Base-by-base conservation (phyloP, 2,888 invertebrate genomes). In the Bugulina stolonifera region DNA sequence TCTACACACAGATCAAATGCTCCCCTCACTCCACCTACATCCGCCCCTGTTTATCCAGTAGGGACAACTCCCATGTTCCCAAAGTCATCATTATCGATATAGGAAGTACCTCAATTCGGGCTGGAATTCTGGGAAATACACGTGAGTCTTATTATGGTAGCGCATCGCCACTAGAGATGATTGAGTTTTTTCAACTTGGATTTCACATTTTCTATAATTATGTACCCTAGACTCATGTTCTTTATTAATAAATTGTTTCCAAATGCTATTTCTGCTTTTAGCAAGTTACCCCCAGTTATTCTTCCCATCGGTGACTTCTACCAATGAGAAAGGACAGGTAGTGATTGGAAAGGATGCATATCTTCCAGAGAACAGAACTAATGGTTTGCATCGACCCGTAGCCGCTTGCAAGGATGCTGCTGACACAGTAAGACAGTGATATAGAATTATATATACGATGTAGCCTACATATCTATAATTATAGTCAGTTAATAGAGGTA, bases 281-380 rank as follows among this genome's bases (percentile, higher is more conserved):
- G 86, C 87, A 0, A 84, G 87, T n/a, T 80, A 88, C 71, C 88
- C 88, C 10, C 84, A 87, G 73, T 75, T 87, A 71, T 88, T 88
- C 81, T 87, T 88, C 80, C 88, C 88, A 1, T 85, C 86, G 71
- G 84, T 87, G 52, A 85, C 85, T 75, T 86, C 86, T 23, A 82
- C 82, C 52, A 81, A 85, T 75, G 81, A 80, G 52, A 82, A 79
- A 69, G 77, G 80, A 64, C 78, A 80, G 69, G 77, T 82, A 34
- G 77, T 81, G 32, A 85, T 85, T 74, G 87, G 87, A 1, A 77
- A 80, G 58, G 86, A 86, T 71, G 86, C 86, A 2, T 81, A 85
- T 71, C 78, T 80, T 55, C 86, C 86, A 1, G 81, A 83, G 22
- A 78, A 83, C 27, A 80, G 87, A 35, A 78, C 81, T 54, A 76